Conservation (phyloP, 2,113 vertebrate genomes). For the Ceyx melanurus region DNA sequence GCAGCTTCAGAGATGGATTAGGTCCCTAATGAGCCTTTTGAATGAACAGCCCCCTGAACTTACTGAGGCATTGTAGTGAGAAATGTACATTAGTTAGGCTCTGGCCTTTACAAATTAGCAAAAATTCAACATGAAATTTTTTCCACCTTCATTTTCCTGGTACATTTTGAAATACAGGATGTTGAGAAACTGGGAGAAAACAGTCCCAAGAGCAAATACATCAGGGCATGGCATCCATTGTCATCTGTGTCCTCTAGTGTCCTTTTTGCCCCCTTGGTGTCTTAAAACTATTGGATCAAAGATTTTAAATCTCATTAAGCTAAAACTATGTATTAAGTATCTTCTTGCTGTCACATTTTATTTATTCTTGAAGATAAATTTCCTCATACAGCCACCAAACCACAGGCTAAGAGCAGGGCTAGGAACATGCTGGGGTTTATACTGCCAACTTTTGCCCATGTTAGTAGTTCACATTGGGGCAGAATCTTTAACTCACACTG, state of each 20-base stretch:
- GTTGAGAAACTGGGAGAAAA: background rate
- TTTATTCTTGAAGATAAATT: background rate
- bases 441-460: background rate
- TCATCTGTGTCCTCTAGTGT: background rate
- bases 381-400: background rate
- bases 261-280: background rate
- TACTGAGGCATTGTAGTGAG: constrained; percentile 2
- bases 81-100: constrained; percentile 27
- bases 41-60: constrained; percentile 31
- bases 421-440: background rate
- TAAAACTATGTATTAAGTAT: background rate
- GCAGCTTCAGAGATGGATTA: constrained; percentile 45
- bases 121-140: background rate
- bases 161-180: background rate
- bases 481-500: background rate
- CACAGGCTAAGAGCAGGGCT: background rate
- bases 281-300: background rate
- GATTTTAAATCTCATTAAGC: background rate
- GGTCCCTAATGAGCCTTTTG: constrained; percentile 17
- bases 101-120: constrained; percentile 69
- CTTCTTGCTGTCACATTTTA: background rate
- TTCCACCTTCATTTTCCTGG: background rate
- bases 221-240: background rate
- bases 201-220: background rate
- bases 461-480: accelerated